Evolutionary conservation across 2,797 vertebrate genomes (phyloP), one percentile per base, ranked within the genome.

Genomic region (Malurus splendens): DNA sequence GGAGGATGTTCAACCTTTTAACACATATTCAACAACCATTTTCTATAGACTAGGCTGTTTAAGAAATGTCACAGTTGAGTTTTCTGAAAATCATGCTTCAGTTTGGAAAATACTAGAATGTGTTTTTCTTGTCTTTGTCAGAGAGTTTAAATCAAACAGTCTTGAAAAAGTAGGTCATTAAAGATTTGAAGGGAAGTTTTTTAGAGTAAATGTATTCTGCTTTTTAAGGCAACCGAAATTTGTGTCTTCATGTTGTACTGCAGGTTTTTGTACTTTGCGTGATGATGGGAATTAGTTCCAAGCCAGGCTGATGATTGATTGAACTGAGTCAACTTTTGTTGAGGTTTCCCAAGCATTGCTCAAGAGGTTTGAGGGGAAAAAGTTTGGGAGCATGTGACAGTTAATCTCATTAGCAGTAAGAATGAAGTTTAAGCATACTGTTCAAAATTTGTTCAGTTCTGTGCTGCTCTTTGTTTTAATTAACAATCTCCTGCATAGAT

Each of bases 391-490:
- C 98, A 96, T 96, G 96, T 97, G 97, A 97, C 95, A 48, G 57
- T 16, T 97, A 97, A 97, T 96, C 95, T 96, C 82, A 95, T 95
- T 95, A 95, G 90, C 77, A 76, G 59, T 82, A 93, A 94, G 92
- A 82, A 78, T 89, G 90, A 90, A 89, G 47, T 89, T 90, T 96
- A 95, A 96, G 82, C 79, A 75, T 61, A 25, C 86, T 92, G 74
- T 81, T 93, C 92, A 89, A 95, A 95, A 92, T 89, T 71, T 65
- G 28, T 90, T 47, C 32, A 17, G 73, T 66, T 96, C 93, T 94
- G 82, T 95, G 87, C 94, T 91, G 94, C 73, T 94, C 92, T 96
- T 96, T 97, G 96, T 96, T 96, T 87, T 82, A 82, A 78, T 84
- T 96, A 96, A 96, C 93, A 94, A 96, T 83, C 88, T 94, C 94